Conservation (phyloP, 1,140 invertebrate genomes). For the Coelopa frigida region DNA sequence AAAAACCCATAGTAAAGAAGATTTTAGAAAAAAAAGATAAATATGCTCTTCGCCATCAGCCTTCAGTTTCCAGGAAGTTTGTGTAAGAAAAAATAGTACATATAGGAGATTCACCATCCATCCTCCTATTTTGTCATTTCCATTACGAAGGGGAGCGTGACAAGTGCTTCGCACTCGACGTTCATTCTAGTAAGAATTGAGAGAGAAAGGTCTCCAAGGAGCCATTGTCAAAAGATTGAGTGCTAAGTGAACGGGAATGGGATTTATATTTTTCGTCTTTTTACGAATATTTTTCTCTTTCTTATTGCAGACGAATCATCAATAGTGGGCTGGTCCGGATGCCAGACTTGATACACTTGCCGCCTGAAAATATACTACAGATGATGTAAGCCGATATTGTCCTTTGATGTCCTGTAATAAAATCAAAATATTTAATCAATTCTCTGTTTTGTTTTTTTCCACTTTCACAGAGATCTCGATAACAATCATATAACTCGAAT, state of each 20-base stretch:
- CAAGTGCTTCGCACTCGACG: too few species aligned
- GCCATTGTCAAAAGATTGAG: too few species aligned
- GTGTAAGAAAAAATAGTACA: too few species aligned
- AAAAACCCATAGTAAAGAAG: neutral
- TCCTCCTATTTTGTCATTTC: too few species aligned
- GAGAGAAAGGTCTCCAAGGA: too few species aligned
- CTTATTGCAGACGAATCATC: conserved; percentile 50
- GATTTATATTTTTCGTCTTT: too few species aligned
- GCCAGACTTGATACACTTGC: conserved; percentile 47
- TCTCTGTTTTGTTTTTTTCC: conserved; percentile 8
- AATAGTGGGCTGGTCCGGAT: conserved; percentile 49
- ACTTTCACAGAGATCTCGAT: conserved; percentile 50
- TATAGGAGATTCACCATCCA: too few species aligned
- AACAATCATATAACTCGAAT: conserved; percentile 51
- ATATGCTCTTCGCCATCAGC: neutral
- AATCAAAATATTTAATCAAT: conserved; percentile 10
- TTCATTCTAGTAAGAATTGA: too few species aligned
- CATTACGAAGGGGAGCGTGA: too few species aligned
- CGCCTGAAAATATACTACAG: conserved; percentile 47
- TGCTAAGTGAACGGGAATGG: too few species aligned
- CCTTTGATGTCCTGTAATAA: neutral
- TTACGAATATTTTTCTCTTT: conserved; percentile 8
- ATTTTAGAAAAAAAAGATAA: neutral
- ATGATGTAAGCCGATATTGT: conserved; percentile 54
- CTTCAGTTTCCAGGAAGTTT: too few species aligned